Evolutionary conservation across 2,797 vertebrate genomes (phyloP).

Genomic region (Danio aesculapii): DNA sequence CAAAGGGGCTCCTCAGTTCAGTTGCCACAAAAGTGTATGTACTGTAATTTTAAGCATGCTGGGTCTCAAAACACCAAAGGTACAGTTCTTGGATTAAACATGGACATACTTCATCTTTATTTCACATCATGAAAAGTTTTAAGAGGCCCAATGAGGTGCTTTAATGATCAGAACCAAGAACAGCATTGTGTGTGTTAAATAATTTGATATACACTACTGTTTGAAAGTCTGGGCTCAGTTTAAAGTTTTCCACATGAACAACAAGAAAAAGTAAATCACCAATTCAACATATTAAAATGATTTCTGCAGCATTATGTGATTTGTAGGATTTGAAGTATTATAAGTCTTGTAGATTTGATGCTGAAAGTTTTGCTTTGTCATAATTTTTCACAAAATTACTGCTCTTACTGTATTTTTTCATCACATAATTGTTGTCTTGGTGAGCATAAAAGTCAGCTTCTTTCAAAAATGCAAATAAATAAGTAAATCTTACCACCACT

Average conservation of each 20-base stretch:
- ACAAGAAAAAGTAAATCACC: no score
- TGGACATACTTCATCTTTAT: constrained; percentile 20
- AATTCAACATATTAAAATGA: no score
- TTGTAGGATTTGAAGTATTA: no score
- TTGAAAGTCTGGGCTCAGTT: neutral
- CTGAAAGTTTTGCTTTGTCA: no score
- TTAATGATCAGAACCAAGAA: constrained; percentile 1
- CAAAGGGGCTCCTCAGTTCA: constrained; percentile 27
- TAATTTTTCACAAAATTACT: no score
- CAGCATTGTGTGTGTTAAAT: neutral
- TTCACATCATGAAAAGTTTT: constrained; percentile 12
- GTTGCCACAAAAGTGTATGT: constrained; percentile 16
- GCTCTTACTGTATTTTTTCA: no score
- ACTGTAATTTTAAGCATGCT: constrained; percentile 25
- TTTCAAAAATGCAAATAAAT: no score
- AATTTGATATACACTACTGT: neutral
- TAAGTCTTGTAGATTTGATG: no score
- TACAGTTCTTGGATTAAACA: constrained; percentile 31
- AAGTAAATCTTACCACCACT: neutral
- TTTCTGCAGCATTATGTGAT: no score
- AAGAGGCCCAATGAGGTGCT: neutral
- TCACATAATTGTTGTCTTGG: no score
- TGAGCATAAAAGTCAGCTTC: no score
- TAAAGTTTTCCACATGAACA: no score
- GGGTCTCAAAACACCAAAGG: constrained; percentile 12